Evolutionary conservation across 2,797 vertebrate species (phyloP).

Genomic region (Hydrocynus forskahlii): DNA sequence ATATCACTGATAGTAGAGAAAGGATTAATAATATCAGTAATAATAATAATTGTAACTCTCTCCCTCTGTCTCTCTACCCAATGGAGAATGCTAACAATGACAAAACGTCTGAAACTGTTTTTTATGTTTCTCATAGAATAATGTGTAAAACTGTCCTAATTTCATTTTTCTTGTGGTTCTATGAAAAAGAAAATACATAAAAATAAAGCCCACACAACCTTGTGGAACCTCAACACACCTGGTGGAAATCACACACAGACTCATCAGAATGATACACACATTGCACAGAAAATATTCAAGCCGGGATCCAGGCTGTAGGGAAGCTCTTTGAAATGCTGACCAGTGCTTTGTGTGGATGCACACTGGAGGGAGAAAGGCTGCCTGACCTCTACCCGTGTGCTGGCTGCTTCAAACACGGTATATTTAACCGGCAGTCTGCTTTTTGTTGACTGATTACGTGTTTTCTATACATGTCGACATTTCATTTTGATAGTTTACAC

Average conservation of each 20-base stretch:
- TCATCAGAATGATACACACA: background rate
- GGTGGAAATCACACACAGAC: background rate
- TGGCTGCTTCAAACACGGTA: background rate
- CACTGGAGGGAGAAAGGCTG: background rate
- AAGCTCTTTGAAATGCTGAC: constrained; percentile 20
- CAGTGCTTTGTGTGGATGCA: background rate
- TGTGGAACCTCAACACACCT: background rate
- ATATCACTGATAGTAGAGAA: too few species aligned
- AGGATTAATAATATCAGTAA: too few species aligned
- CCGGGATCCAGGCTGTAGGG: background rate
- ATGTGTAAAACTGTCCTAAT: too few species aligned
- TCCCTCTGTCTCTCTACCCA: too few species aligned
- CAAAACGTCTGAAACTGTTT: too few species aligned
- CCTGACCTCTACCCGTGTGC: background rate
- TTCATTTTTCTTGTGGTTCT: too few species aligned
- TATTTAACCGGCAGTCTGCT: background rate
- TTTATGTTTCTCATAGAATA: too few species aligned
- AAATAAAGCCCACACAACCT: too few species aligned
- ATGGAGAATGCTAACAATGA: too few species aligned
- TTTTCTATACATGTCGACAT: background rate
- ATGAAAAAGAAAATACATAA: too few species aligned
- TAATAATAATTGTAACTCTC: too few species aligned
- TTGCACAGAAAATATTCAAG: background rate
- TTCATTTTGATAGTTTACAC: background rate
- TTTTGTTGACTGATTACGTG: background rate